Conservation (phyloP, 2,113 vertebrate species). For the Pogona vitticeps region DNA sequence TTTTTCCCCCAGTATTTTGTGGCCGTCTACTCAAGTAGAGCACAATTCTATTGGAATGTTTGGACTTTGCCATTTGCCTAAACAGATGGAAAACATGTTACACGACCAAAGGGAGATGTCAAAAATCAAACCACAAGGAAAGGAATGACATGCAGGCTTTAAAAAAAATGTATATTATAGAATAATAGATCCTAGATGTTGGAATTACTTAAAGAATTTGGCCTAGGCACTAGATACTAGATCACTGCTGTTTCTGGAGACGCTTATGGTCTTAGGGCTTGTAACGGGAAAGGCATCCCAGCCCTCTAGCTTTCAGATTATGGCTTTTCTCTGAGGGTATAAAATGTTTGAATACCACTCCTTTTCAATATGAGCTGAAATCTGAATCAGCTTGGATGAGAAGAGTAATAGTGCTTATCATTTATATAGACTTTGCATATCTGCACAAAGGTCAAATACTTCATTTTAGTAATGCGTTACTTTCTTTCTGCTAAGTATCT, state of each 20-base stretch:
- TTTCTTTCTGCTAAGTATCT: neutral
- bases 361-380: neutral
- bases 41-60: conserved; percentile 38
- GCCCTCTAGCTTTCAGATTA: neutral
- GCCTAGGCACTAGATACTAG: neutral
- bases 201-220: neutral
- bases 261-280: neutral
- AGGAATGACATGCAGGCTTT: conserved; percentile 5
- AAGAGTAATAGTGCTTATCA: neutral
- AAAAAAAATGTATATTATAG: neutral
- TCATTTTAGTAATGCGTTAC: neutral
- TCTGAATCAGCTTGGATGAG: conserved; percentile 7
- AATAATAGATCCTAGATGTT: neutral
- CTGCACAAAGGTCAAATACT: neutral
- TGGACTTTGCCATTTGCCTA: conserved; percentile 60
- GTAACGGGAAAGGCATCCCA: accelerated
- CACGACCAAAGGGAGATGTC: conserved; percentile 46
- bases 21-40: neutral
- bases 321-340: neutral
- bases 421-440: neutral
- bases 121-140: conserved; percentile 34
- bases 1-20: conserved; percentile 1
- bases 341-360: neutral
- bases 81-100: conserved; percentile 71
- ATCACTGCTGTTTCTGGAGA: neutral